Base-by-base conservation (phyloP, 2,113 vertebrate genomes). In the Meles meles region DNA sequence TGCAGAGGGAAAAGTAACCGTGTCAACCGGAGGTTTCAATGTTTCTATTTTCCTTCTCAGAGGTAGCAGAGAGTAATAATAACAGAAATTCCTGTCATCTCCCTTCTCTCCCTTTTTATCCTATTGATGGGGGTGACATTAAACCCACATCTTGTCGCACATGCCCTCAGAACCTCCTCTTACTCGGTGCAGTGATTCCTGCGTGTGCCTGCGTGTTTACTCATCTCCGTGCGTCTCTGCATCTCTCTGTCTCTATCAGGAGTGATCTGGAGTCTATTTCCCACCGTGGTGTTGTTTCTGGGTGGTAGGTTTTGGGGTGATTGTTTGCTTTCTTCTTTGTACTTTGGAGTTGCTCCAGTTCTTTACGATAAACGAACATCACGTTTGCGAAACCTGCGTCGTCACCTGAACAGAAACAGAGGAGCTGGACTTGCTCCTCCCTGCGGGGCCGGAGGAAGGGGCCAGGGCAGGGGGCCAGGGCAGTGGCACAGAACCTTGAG, bases 121-220 rank as follows among this genome's bases (percentile, higher is more conserved):
- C 63, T 72, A 65, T n/a, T 31, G 20, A 25, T 2, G 37, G 37
- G 47, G 81, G 34, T 37, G n/a, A 71, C 42, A 5, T 20, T 4
- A 27, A 15, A 14, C 27, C 7, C 1, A 18, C 2, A 12, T 9
- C 12, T 42, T 7, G 44, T 20, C 47, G 6, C 27, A 0, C 14
- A 20, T 3, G 15, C 21, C 49, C 61, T 7, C 27, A 5, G 4
- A 0, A 3, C 11, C 5, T 12, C 0, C 1, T 23, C 15, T 5
- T 52, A 3, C 34, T 7, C 4, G 7, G 2, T 5, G 1, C 9
- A 1, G 47, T 10, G 11, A 18, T 27, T 63, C 12, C 34, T 5
- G 0, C 6, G 12, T 1, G 1, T 8, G 2, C 7, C 34, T 3
- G 0, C 37, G 18, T 6, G n/a, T 29, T 0, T 4, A 1, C 11